Percentiles rank a stretch among this genome's conserved stretches.
Evolutionary conservation across 2,113 vertebrate genomes (phyloP).

Genomic region (Ptyas mucosa): DNA sequence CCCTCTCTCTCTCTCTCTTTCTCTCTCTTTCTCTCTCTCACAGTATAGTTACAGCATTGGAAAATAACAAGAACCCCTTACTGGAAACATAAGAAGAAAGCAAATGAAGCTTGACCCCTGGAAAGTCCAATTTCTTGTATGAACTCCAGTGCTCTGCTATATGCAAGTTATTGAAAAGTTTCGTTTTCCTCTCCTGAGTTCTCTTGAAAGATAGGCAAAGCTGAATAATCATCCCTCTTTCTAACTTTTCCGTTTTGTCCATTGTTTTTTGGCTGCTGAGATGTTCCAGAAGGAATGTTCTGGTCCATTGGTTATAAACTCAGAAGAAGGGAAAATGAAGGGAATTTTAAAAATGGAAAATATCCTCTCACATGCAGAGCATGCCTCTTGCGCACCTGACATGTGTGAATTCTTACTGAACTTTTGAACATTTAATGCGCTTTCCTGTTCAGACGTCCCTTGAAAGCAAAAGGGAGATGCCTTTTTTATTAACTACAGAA

Average conservation of each 20-base stretch:
- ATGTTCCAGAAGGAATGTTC: background rate
- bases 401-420: background rate
- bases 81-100: background rate
- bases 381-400: background rate
- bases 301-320: conserved; percentile 5
- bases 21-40: background rate
- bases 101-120: conserved; percentile 1
- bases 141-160: background rate
- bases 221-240: background rate
- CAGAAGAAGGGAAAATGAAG: background rate
- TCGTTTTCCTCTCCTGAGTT: background rate
- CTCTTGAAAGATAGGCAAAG: accelerated
- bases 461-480: background rate
- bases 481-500: background rate
- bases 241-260: background rate
- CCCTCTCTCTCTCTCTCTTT: background rate
- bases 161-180: background rate
- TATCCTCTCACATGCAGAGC: background rate
- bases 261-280: conserved; percentile 12
- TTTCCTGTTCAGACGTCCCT: background rate
- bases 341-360: conserved; percentile 15
- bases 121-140: background rate
- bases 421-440: background rate
- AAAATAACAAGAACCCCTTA: conserved; percentile 12
- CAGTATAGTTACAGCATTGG: background rate